Evolutionary conservation across 1,140 invertebrate species (phyloP).

Genomic region (Drosophila sulfurigaster): DNA sequence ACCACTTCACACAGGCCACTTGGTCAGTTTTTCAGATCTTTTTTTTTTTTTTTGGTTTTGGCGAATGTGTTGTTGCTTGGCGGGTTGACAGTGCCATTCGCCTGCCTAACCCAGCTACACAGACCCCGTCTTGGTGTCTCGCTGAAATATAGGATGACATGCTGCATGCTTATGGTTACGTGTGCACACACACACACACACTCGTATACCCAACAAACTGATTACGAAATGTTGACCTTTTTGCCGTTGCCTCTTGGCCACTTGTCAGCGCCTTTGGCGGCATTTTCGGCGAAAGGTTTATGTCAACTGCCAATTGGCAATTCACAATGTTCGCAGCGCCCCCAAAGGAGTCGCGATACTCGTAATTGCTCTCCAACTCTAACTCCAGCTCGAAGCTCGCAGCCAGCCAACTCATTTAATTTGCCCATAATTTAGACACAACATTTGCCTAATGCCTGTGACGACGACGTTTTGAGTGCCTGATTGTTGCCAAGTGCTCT

Average conservation of each 20-base stretch:
- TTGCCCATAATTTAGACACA: conserved; percentile 35
- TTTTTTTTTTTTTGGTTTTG: not conserved
- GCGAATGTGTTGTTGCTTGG: conserved; percentile 60
- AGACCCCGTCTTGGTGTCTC: conserved; percentile 19
- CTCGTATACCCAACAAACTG: conserved; percentile 46
- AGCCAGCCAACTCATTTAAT: conserved; percentile 28
- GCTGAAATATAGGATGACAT: conserved; percentile 81
- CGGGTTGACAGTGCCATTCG: conserved; percentile 69
- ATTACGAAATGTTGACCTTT: conserved; percentile 83
- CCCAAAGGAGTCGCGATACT: conserved; percentile 1
- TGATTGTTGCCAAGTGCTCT: conserved; percentile 9
- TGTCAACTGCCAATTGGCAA: conserved; percentile 61
- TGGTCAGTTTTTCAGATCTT: conserved; percentile 53
- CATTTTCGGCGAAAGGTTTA: conserved; percentile 73
- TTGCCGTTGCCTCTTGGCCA: conserved; percentile 58
- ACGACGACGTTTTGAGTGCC: not conserved
- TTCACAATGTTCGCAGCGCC: not conserved
- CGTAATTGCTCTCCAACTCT: conserved; percentile 57
- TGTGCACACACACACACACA: conserved; percentile 60
- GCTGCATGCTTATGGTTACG: conserved; percentile 76
- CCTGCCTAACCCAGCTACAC: conserved; percentile 26
- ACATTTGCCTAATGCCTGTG: conserved; percentile 20
- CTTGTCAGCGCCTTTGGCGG: conserved; percentile 75
- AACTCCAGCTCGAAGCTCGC: no score
- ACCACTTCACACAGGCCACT: conserved; percentile 53